Percentiles rank a stretch among this genome's conserved stretches.
Conservation (phyloP, 2,888 invertebrate species). For the Athrips mouffetella region DNA sequence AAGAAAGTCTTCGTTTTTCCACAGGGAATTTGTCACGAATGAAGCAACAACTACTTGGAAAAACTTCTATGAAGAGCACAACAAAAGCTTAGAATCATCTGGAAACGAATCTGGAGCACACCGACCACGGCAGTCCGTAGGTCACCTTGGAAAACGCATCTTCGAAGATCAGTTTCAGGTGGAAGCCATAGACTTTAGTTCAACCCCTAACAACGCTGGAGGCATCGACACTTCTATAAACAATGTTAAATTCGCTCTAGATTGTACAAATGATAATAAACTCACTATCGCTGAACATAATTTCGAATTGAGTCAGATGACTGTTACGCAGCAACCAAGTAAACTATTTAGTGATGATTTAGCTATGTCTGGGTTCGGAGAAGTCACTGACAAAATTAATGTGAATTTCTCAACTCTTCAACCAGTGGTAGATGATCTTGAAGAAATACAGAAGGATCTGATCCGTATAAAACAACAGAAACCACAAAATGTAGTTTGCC, state of each 20-base stretch:
- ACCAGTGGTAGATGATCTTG: constrained; percentile 50
- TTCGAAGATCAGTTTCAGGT: constrained; percentile 63
- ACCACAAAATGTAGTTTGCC: constrained; percentile 33
- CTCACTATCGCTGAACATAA: constrained; percentile 40
- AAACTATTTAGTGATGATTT: constrained; percentile 54
- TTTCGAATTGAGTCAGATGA: constrained; percentile 54
- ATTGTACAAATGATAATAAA: constrained; percentile 42
- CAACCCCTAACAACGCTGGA: constrained; percentile 31
- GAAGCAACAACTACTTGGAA: constrained; percentile 72
- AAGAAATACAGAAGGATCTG: constrained; percentile 55
- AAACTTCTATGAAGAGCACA: constrained; percentile 67
- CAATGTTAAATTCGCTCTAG: constrained; percentile 45
- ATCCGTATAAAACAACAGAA: constrained; percentile 25
- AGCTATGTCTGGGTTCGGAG: constrained; percentile 38
- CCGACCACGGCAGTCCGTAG: constrained; percentile 38
- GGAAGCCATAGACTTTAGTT: constrained; percentile 47
- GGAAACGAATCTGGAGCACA: constrained; percentile 52
- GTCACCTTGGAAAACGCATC: constrained; percentile 54
- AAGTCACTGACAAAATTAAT: constrained; percentile 50
- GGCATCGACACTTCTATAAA: constrained; percentile 40
- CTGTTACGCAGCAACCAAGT: constrained; percentile 43
- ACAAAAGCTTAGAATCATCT: constrained; percentile 61
- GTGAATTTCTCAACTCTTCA: constrained; percentile 57
- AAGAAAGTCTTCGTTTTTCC: background rate
- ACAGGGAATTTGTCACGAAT: constrained; percentile 63